Base-by-base conservation (phyloP, 2,888 invertebrate genomes). In the Cylloceria caligata region DNA sequence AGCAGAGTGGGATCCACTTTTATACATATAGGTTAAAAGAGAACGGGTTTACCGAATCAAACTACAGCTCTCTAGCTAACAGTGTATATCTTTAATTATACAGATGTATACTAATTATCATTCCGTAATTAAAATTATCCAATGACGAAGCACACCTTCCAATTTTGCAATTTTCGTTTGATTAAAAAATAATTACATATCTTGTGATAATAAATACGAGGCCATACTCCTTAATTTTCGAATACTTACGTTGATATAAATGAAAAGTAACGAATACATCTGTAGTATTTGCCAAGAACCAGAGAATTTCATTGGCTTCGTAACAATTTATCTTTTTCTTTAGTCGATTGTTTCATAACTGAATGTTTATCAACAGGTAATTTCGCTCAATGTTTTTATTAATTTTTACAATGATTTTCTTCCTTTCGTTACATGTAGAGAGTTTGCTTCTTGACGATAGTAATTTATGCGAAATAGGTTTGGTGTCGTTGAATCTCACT, bases 101-200 rank as follows among this genome's bases (percentile, higher is more conserved):
- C 30, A 30, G 19, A 34, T 60, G 57, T 71, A 60, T 60, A 57
- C 71, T 42, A 19, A 72, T 47, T 60, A 72, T 72, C 72, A 4
- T 6, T 19, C 19, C 72, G 30, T 57, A 30, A 45, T 21, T 21
- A 19, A 30, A 60, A 11, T 21, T 45, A 24, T 45, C 11, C 57
- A 42, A 30, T 71, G 69, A 72, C 27, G 72, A 45, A 60, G n/a
- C n/a, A 72, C 42, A 3, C 47, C 21, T 34, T 16, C 9, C 30
- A n/a, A n/a, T n/a, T n/a, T n/a, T n/a, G n/a, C 19, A 68, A 21
- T 49, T 49, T 49, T n/a, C 2, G n/a, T 45, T 68, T 21, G 5
- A 19, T 34, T 30, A 24, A 52, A 24, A 39, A 13, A 39, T 39
- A 13, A 39, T 13, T 39, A 39, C 13, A n/a, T n/a, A 13, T 13